A percentile compares a stretch with the other conserved stretches of the same genome.
Conservation (phyloP, 2,113 vertebrate species). For the Anseranas semipalmata region DNA sequence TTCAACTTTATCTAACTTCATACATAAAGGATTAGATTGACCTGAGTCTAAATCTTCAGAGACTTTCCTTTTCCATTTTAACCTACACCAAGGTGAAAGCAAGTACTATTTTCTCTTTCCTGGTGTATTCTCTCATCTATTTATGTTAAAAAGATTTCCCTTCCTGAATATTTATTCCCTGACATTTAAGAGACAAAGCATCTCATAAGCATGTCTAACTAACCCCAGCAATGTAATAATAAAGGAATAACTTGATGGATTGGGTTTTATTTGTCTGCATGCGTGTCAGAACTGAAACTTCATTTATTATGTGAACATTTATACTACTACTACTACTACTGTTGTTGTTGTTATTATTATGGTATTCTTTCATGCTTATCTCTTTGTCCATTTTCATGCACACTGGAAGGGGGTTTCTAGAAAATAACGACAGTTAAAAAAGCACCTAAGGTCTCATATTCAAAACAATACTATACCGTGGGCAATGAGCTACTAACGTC, state of each 20-base stretch:
- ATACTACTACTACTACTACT: background rate
- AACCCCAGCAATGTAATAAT: background rate
- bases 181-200: background rate
- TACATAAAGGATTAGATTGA: constrained; percentile 50
- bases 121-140: background rate
- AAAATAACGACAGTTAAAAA: background rate
- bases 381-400: background rate
- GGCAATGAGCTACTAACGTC: background rate
- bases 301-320: background rate
- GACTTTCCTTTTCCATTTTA: constrained; percentile 32
- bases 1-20: constrained; percentile 43
- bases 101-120: background rate
- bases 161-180: background rate
- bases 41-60: constrained; percentile 37
- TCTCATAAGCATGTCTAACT: background rate
- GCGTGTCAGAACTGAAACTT: background rate
- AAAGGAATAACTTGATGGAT: background rate
- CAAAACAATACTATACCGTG: background rate
- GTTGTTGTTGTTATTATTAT: background rate
- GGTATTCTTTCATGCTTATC: background rate
- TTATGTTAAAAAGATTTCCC: background rate
- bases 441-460: background rate
- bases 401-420: background rate
- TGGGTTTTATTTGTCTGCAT: background rate
- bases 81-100: constrained; percentile 25